phyloP scores from a whole-genome alignment of 2,888 invertebrate genomes.

The Melieria picta region DNA sequence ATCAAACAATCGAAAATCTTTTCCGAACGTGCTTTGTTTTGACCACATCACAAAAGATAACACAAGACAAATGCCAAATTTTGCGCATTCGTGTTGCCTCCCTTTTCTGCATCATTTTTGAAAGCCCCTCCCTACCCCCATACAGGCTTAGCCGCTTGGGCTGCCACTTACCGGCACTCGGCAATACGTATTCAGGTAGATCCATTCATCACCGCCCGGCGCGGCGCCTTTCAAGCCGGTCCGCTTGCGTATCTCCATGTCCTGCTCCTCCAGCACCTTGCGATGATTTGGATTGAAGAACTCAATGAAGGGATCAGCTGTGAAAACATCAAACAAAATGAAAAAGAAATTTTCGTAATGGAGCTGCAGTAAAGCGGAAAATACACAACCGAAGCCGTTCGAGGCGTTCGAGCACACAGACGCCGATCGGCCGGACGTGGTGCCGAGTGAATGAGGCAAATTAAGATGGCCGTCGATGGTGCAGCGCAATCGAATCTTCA shows the following conservation, averaged over 20 bases:
- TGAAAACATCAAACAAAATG: conserved; percentile 6
- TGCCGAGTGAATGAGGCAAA: conserved; percentile 3
- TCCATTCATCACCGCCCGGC: conserved; percentile 82
- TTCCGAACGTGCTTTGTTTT: too few species aligned
- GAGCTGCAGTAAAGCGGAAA: neutral
- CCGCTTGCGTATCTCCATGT: conserved; percentile 71
- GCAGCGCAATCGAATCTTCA: neutral
- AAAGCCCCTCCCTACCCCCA: too few species aligned
- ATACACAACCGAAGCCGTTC: neutral
- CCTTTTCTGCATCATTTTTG: too few species aligned
- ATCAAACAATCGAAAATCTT: too few species aligned
- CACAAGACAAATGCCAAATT: too few species aligned
- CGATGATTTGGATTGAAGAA: conserved; percentile 79
- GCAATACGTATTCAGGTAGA: conserved; percentile 88
- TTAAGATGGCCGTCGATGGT: conserved; percentile 9
- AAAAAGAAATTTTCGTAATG: neutral
- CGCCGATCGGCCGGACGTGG: too few species aligned
- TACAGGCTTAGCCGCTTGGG: neutral
- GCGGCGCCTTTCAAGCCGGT: conserved; percentile 75
- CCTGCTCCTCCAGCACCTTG: conserved; percentile 74
- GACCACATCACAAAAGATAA: too few species aligned
- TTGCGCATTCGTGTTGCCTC: too few species aligned
- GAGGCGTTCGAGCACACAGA: too few species aligned
- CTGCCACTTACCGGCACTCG: conserved; percentile 78
- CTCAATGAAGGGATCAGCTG: conserved; percentile 73